A percentile compares a stretch with the other conserved stretches of the same genome.
These are phyloP conservation scores for Tragelaphus imberbis DNA, from an alignment of 2,113 vertebrate genomes.

Conservation along the genomic window DNA sequence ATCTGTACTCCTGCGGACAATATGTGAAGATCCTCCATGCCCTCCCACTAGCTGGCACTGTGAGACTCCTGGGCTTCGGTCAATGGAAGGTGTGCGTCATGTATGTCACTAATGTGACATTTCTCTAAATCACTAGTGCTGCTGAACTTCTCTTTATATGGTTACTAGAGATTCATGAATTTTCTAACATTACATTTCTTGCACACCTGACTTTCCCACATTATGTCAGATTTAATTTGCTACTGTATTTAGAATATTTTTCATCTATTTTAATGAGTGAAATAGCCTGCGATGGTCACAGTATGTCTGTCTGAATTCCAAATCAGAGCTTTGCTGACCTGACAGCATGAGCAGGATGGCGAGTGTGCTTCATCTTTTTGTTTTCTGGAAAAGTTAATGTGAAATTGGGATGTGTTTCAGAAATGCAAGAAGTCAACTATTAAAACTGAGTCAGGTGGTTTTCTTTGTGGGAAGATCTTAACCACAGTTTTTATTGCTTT, in stretches of 20 bases:
- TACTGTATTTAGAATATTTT: not conserved
- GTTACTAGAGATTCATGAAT: not conserved
- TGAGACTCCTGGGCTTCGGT: not conserved
- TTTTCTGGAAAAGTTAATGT: not conserved
- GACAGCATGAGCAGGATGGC: not conserved
- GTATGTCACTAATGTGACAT: not conserved
- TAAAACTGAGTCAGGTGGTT: not conserved
- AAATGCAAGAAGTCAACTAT: not conserved
- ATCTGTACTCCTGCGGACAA: no score
- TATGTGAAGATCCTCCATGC: not conserved
- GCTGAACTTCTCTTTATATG: not conserved
- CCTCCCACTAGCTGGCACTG: not conserved
- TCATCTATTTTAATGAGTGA: not conserved
- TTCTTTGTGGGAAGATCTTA: not conserved
- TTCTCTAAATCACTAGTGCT: not conserved
- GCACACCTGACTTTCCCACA: not conserved
- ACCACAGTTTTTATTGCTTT: not conserved
- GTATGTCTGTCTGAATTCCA: no score
- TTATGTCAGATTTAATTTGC: not conserved
- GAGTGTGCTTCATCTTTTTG: not conserved
- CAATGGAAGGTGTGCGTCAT: accelerated
- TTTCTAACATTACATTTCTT: not conserved
- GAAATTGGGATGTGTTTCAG: not conserved
- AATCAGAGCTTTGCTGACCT: no score
- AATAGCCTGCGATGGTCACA: not conserved